These are phyloP conservation scores for Rhodophaea formosa DNA, from an alignment of 2,888 invertebrate genomes.

Conservation along the genomic window DNA sequence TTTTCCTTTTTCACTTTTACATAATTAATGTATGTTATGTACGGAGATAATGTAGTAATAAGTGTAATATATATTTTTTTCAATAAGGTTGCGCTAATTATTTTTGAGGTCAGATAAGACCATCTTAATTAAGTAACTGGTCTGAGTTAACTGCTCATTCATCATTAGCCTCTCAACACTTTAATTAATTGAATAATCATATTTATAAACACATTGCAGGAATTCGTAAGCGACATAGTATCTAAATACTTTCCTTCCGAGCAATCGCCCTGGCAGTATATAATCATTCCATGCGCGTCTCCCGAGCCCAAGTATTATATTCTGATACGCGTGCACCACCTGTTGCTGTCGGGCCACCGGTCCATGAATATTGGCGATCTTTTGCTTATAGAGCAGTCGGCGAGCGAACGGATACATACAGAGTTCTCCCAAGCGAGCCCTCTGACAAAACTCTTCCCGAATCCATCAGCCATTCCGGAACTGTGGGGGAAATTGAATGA, in stretches of 20 bases:
- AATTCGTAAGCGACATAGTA: conserved; percentile 88
- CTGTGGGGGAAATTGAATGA: conserved; percentile 85
- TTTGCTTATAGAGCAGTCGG: conserved; percentile 76
- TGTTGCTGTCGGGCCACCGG: conserved; percentile 86
- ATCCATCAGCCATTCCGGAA: conserved; percentile 83
- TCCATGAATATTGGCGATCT: conserved; percentile 88
- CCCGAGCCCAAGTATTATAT: conserved; percentile 84
- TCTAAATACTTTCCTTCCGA: conserved; percentile 88
- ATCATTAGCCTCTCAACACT: not conserved
- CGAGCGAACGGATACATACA: conserved; percentile 54
- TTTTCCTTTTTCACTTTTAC: no score
- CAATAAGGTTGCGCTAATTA: not conserved
- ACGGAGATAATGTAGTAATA: not conserved
- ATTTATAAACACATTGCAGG: conserved; percentile 67
- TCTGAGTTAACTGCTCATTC: not conserved
- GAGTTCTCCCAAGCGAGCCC: conserved; percentile 66
- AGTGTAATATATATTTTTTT: not conserved
- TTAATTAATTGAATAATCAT: not conserved
- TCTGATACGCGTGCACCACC: conserved; percentile 87
- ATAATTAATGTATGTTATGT: no score
- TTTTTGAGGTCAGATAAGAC: conserved; percentile 3
- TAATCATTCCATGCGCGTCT: conserved; percentile 83
- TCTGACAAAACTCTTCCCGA: conserved; percentile 78
- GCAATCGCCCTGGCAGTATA: conserved; percentile 90
- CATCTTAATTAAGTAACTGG: not conserved